Percentiles rank a stretch among this genome's conserved stretches.
These are phyloP conservation scores for Ostrea denselamellosa DNA, from an alignment of 1,140 invertebrate species.

Conservation along the genomic window DNA sequence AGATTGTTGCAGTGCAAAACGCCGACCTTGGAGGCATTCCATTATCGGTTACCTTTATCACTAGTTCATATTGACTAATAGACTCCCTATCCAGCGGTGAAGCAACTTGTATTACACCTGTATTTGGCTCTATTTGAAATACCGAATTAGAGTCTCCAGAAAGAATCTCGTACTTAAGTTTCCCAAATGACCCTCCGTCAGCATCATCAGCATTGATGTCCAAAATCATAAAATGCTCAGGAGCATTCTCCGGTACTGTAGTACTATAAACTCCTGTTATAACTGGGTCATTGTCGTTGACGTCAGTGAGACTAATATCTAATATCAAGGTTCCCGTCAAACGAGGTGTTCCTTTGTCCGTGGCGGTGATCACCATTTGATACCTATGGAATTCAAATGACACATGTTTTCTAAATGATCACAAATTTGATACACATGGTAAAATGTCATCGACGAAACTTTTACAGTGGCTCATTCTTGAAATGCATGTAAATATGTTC, in stretches of 20 bases:
- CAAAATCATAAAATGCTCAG: constrained; percentile 88
- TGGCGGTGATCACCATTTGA: constrained; percentile 55
- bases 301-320: constrained; percentile 64
- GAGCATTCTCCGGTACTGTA: constrained; percentile 60
- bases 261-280: constrained; percentile 53
- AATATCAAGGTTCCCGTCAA: constrained; percentile 63
- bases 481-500: not conserved
- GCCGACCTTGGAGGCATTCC: constrained; percentile 44
- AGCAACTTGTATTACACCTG: constrained; percentile 53
- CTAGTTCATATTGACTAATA: constrained; percentile 43
- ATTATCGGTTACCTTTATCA: constrained; percentile 52
- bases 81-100: constrained; percentile 54
- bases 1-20: constrained; percentile 51
- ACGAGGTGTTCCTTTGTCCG: constrained; percentile 54
- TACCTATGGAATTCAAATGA: constrained; percentile 55
- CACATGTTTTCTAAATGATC: not conserved
- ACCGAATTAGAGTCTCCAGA: constrained; percentile 22
- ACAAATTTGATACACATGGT: not conserved
- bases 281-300: constrained; percentile 64
- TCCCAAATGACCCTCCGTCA: constrained; percentile 80
- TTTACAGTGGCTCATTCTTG: not conserved
- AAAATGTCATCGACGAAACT: not conserved
- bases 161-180: constrained; percentile 47
- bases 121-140: constrained; percentile 46
- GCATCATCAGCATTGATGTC: constrained; percentile 91